Evolutionary conservation across 2,888 invertebrate species (phyloP).

Genomic region (Embidobia sp.): DNA sequence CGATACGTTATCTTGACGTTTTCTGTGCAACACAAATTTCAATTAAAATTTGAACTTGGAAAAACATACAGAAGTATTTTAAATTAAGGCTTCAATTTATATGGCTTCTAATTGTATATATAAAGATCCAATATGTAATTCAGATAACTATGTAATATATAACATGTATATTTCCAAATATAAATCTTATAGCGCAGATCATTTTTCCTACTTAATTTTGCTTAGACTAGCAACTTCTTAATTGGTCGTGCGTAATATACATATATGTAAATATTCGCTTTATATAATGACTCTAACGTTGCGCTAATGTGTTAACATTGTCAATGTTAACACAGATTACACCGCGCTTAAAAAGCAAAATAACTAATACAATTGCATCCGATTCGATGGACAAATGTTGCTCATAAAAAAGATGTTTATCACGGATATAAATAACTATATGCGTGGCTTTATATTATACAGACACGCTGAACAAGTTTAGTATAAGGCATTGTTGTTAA

Average conservation of each 20-base stretch:
- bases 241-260: conserved; percentile 4
- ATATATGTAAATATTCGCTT: conserved; percentile 35
- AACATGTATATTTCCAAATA: too few species aligned
- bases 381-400: conserved; percentile 43
- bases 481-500: conserved; percentile 45
- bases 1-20: too few species aligned
- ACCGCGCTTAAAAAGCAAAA: conserved; percentile 31
- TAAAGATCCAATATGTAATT: too few species aligned
- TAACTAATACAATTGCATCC: conserved; percentile 29
- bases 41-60: too few species aligned
- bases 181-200: too few species aligned
- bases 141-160: too few species aligned
- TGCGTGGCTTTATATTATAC: conserved; percentile 22
- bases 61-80: too few species aligned
- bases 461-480: conserved; percentile 25
- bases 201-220: too few species aligned
- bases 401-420: conserved; percentile 48
- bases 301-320: conserved; percentile 50
- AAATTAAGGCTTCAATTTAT: too few species aligned
- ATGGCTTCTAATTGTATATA: too few species aligned
- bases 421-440: conserved; percentile 48
- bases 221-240: neutral
- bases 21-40: too few species aligned
- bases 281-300: conserved; percentile 39
- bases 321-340: conserved; percentile 51